These are phyloP conservation scores for Aphelenchoides besseyi DNA, from an alignment of 1,140 invertebrate species.

Conservation along the genomic window DNA sequence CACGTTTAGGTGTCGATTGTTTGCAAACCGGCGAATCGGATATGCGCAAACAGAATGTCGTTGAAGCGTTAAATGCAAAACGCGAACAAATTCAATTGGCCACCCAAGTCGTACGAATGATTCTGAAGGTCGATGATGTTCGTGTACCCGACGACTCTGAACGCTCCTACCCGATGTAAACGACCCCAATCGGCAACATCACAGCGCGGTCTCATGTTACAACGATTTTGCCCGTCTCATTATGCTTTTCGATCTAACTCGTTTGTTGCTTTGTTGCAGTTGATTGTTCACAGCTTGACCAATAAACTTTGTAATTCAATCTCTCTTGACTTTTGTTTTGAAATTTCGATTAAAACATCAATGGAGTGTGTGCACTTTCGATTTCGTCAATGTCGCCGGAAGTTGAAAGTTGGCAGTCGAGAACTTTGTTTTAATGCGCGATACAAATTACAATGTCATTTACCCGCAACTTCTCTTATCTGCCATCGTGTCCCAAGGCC, in stretches of 20 bases:
- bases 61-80: constrained; percentile 94
- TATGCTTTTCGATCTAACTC: background rate
- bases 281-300: background rate
- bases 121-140: constrained; percentile 98
- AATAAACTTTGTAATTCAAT: background rate
- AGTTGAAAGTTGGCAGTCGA: background rate
- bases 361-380: background rate
- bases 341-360: background rate
- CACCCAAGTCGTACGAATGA: constrained; percentile 94
- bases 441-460: too few relatives aligned
- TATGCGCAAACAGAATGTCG: constrained; percentile 92
- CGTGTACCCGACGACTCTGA: constrained; percentile 67
- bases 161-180: background rate
- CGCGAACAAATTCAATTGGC: constrained; percentile 93
- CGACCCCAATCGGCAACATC: background rate
- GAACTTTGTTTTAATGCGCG: too few relatives aligned
- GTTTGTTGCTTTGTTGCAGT: background rate
- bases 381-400: background rate
- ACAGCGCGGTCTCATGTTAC: background rate
- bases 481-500: too few relatives aligned
- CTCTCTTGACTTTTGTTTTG: background rate
- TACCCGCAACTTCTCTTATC: too few relatives aligned
- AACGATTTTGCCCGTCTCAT: background rate
- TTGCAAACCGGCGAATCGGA: constrained; percentile 79
- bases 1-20: constrained; percentile 88